Evolutionary conservation across 2,113 vertebrate genomes (phyloP), one percentile per base, ranked within the genome.

Genomic region (Grus americana): DNA sequence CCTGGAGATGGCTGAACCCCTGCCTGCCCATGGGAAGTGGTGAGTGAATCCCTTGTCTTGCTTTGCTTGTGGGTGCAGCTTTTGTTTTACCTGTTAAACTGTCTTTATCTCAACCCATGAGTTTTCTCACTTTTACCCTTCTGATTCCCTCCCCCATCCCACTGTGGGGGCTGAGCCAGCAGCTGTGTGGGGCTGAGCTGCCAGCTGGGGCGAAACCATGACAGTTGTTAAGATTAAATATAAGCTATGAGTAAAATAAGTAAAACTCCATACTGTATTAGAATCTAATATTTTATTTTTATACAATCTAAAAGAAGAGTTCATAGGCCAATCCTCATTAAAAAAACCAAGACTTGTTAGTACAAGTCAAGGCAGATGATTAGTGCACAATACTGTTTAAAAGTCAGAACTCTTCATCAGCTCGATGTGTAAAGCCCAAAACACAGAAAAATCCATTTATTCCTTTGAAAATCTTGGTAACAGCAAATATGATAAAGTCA

Each of bases 331-430:
- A 38, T n/a, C 18, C 11, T 20, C 55, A 40, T 18, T 15, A 5
- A 58, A 84, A 54, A 59, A 52, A 5, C 0, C 1, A 85, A 22
- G 7, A 26, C 3, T 34, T 34, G 5, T 42, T 17, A 42, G 44
- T 47, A 40, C 3, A 79, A 55, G 16, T 54, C 20, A 52, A 74
- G 7, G 47, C 11, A 42, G 23, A 24, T 61, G 22, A 68, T 57
- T 27, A 76, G 12, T 30, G 58, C 42, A 79, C 0, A 4, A 46
- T 9, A 46, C 2, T 47, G 6, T 8, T 3, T 42, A 6, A 66
- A 93, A 93, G n/a, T 30, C 42, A 73, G 58, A 91, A 47, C 9
- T 15, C 30, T 34, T 80, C 30, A 70, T 59, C 44, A 57, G 7
- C 5, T 47, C n/a, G 23, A 65, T 16, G 11, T 13, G 57, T 90